Evolutionary conservation across 2,888 invertebrate genomes (phyloP), one percentile per base, ranked within the genome.

Genomic region (Ormia ochracea): DNA sequence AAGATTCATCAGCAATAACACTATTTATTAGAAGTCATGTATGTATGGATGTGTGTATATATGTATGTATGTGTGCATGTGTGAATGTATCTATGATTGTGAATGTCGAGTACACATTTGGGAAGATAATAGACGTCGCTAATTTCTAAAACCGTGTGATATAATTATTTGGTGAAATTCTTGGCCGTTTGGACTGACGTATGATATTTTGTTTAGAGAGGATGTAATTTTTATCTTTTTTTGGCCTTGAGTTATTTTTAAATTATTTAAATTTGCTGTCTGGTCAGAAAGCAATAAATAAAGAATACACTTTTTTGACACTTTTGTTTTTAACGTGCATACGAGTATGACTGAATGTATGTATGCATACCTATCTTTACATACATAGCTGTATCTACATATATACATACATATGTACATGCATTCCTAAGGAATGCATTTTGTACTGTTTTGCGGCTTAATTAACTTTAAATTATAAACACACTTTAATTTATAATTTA

Each of bases 181-280:
- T 50, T 48, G 66, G 1, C 43, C 38, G n/a, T 17, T 58, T 50
- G 65, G 58, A 58, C 65, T 50, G 50, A 50, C 59, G 50, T 59
- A 31, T 6, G n/a, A 1, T 7, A 45, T 36, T n/a, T 43, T 17
- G 10, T 54, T 54, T 28, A 0, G 17, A 45, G 45, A 69, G 23
- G 31, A 14, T 38, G 2, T 19, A 26, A 14, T 45, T 33, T 31
- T 43, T 9, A 5, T 23, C 33, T 41, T 3, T 19, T 43, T 59
- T 21, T 17, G 45, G 54, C 63, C 69, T 63, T 54, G 54, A 56
- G 26, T 48, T 69, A 77, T 70, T 63, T 70, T 58, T 70, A 77
- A 65, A 41, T 23, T n/a, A n/a, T n/a, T n/a, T n/a, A n/a, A 50
- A 9, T 72, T 50, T 33, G 17, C 17, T 17, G 41, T 52, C 45